These are phyloP conservation scores for Delichon dasypus DNA, from an alignment of 2,797 vertebrate species.

Conservation along the genomic window DNA sequence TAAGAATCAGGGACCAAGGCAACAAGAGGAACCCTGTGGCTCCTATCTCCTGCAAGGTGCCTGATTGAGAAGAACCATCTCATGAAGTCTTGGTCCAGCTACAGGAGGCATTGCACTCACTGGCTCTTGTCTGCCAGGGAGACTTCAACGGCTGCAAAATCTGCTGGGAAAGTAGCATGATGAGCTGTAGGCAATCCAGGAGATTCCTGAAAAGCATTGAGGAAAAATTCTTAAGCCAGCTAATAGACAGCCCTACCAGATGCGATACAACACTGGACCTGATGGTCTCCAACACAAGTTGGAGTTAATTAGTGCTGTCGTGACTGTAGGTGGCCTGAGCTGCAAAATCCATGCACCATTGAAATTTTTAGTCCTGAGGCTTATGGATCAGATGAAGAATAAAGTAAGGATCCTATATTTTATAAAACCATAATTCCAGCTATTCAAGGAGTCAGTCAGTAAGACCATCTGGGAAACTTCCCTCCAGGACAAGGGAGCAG, in stretches of 20 bases:
- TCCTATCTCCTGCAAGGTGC: background rate
- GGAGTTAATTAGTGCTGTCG: background rate
- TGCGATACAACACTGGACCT: background rate
- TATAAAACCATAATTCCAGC: background rate
- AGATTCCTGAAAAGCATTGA: background rate
- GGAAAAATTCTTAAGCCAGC: background rate
- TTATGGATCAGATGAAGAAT: background rate
- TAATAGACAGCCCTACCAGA: background rate
- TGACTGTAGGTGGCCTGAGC: background rate
- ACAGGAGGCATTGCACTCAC: background rate
- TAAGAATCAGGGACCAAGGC: background rate
- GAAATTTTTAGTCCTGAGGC: background rate
- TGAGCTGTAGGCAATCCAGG: background rate
- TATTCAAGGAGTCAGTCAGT: background rate
- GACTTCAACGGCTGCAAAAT: background rate
- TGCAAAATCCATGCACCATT: too few species aligned
- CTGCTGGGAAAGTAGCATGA: background rate
- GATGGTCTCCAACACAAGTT: background rate
- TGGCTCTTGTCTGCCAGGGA: background rate
- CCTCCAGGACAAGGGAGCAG: background rate
- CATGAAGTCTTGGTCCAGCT: background rate
- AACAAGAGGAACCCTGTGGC: background rate
- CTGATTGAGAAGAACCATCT: background rate
- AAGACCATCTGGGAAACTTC: background rate
- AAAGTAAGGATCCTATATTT: background rate